These are phyloP conservation scores for Dicyrtomina minuta DNA, from an alignment of 2,888 invertebrate species.

Conservation along the genomic window DNA sequence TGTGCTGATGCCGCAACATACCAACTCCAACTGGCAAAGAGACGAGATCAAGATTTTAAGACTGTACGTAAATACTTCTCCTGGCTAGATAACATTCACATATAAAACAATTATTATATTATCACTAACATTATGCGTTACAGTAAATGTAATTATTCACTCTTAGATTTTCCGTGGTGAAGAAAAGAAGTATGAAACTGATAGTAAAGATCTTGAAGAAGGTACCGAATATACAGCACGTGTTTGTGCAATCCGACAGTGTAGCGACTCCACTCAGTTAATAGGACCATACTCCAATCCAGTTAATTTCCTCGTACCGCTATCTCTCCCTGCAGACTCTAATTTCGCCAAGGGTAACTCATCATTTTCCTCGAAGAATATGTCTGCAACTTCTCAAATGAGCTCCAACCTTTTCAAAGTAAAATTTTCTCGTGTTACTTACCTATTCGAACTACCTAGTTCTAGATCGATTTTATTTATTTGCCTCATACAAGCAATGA, in stretches of 20 bases:
- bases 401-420: constrained; percentile 43
- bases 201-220: constrained; percentile 66
- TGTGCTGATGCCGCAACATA: constrained; percentile 73
- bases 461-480: neutral
- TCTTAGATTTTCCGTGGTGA: constrained; percentile 68
- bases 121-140: neutral
- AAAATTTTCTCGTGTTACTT: neutral
- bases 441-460: too few relatives aligned
- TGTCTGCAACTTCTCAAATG: constrained; percentile 46
- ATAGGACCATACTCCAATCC: constrained; percentile 71
- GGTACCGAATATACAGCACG: constrained; percentile 75
- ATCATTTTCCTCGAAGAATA: constrained; percentile 45
- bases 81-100: neutral
- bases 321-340: constrained; percentile 43
- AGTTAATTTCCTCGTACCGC: constrained; percentile 63
- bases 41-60: constrained; percentile 66
- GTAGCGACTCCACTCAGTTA: constrained; percentile 63
- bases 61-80: constrained; percentile 60
- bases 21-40: constrained; percentile 68
- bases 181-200: constrained; percentile 65
- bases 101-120: neutral
- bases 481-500: neutral
- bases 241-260: constrained; percentile 73
- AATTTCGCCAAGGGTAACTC: constrained; percentile 17
- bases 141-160: constrained; percentile 27